Base-by-base conservation (phyloP, 2,797 vertebrate species). In the Balearica regulorum region DNA sequence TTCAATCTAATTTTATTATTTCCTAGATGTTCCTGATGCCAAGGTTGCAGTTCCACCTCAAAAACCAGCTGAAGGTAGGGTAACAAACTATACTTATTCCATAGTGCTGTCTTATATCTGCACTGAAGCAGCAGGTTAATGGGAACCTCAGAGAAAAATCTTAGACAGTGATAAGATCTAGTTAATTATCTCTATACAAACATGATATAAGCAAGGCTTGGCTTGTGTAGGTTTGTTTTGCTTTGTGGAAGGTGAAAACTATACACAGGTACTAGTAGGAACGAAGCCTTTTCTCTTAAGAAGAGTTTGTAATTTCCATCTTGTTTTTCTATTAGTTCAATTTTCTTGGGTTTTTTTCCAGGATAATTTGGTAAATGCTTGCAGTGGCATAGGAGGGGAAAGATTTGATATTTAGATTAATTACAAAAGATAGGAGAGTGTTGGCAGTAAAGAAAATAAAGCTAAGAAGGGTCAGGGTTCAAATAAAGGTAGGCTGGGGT, bases 11-110 rank as follows among this genome's bases (percentile, higher is more conserved):
- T 41, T 70, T 35, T 28, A 53, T 53, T 53, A 53, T 82, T 97
- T 97, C 97, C 65, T 98, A 99, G 99, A 99, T 98, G 98, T 99
- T 92, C 99, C 99, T 86, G 99, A 99, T 98, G 98, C 99, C 55
- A 98, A 99, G 90, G 98, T 99, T 96, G 98, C 99, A 91, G 98
- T 99, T 96, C 99, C 99, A 60, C 98, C 99, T 85, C 98, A 98
- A 84, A 98, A 98, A 90, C 97, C 93, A 90, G 98, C 89, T 85
- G 98, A 99, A 99, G 99, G 99, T 99, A 98, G 98, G 98, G 78
- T 62, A 90, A 87, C 19, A 86, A 95, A 48, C 9, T 8, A 7
- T 66, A 20, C 16, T 80, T 90, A 3, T 83, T 70, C 24, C 28
- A 10, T 25, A 69, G 35, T 39, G 11, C 10, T 60, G 13, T 70